phyloP scores from a whole-genome alignment of 37 sponge, comb jelly and placozoan genomes.

The Lycopodina hypogea region DNA sequence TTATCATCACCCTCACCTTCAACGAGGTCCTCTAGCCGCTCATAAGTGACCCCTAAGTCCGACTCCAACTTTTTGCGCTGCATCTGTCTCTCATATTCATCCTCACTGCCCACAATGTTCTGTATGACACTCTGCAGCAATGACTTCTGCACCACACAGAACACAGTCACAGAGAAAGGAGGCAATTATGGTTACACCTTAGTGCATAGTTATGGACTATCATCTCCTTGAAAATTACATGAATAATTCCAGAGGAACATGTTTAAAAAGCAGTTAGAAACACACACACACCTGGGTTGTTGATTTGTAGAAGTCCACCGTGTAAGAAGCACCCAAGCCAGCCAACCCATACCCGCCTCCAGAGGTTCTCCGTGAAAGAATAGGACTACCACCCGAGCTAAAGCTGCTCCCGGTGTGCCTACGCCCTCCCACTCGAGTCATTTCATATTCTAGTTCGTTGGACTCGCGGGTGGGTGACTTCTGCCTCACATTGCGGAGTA shows the following conservation, averaged over 20 bases:
- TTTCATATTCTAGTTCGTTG: background rate
- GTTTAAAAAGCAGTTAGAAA: too few species aligned
- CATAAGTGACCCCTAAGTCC: conserved; percentile 52
- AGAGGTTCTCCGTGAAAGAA: background rate
- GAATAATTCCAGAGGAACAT: too few species aligned
- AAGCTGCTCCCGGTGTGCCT: too few species aligned
- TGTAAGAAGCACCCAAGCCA: background rate
- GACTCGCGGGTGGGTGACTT: background rate
- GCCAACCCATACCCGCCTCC: background rate
- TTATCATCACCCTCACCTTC: too few species aligned
- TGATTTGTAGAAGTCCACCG: background rate
- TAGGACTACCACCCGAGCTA: background rate
- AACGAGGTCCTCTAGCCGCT: conserved; percentile 46
- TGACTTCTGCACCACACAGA: conserved; percentile 18
- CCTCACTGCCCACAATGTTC: conserved; percentile 54
- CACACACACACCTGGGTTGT: background rate
- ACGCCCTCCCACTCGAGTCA: too few species aligned
- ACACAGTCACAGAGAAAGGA: background rate
- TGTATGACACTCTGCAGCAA: conserved; percentile 59
- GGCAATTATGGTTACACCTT: too few species aligned
- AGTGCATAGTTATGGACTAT: too few species aligned
- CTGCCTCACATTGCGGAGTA: conserved; percentile 3
- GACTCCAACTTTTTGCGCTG: conserved; percentile 47
- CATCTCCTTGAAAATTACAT: too few species aligned
- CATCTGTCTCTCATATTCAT: conserved; percentile 54